A percentile compares a stretch with the other conserved stretches of the same genome.
These are phyloP conservation scores for Schizaphis graminum DNA, from an alignment of 2,888 invertebrate genomes.

Conservation along the genomic window DNA sequence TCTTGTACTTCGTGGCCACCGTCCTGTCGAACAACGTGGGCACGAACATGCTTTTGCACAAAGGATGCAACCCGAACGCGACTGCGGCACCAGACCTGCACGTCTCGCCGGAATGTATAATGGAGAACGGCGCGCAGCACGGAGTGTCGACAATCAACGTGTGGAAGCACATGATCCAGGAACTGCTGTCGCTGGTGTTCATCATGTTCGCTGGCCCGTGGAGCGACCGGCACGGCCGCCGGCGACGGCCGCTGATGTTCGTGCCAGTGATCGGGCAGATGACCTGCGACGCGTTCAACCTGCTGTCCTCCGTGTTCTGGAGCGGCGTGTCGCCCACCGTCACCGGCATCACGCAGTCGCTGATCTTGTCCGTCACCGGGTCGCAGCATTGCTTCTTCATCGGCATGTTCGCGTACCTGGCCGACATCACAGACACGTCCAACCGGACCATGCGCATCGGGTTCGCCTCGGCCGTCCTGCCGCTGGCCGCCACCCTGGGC, in stretches of 20 bases:
- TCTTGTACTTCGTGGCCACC: conserved; percentile 64
- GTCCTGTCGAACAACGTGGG: conserved; percentile 51
- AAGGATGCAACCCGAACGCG: conserved; percentile 65
- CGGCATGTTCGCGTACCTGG: conserved; percentile 66
- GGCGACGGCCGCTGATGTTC: conserved; percentile 67
- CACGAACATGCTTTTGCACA: conserved; percentile 65
- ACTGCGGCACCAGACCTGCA: conserved; percentile 47
- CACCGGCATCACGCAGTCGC: conserved; percentile 60
- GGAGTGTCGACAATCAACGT: conserved; percentile 65
- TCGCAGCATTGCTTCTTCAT: conserved; percentile 65
- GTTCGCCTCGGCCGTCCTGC: conserved; percentile 54
- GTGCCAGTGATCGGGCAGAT: conserved; percentile 67
- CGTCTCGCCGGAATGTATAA: not conserved
- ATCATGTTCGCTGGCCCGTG: conserved; percentile 67
- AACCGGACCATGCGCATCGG: conserved; percentile 67
- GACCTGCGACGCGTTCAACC: conserved; percentile 53
- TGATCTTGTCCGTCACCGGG: conserved; percentile 63
- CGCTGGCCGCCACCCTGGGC: conserved; percentile 66
- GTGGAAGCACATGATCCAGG: conserved; percentile 66
- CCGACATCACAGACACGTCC: conserved; percentile 66
- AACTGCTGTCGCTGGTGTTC: conserved; percentile 66
- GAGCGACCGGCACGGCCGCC: conserved; percentile 67
- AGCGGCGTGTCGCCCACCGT: conserved; percentile 55
- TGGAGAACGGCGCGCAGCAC: conserved; percentile 56
- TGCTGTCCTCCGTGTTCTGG: conserved; percentile 66